Evolutionary conservation across 2,113 vertebrate genomes (phyloP).

Genomic region (Charadrius vociferus): DNA sequence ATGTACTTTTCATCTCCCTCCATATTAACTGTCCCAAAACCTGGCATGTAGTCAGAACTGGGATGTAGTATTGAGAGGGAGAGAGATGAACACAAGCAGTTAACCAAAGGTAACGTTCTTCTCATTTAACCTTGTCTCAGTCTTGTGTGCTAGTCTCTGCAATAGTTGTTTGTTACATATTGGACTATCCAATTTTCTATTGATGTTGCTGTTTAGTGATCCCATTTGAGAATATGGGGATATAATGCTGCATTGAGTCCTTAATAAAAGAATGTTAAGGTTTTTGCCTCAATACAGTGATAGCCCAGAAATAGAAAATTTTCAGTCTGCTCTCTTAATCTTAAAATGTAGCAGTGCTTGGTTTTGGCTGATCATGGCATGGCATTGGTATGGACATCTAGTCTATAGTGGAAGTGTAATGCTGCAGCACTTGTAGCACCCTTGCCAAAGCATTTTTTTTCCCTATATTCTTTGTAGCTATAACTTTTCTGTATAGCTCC

Average conservation of each 20-base stretch:
- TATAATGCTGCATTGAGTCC: neutral
- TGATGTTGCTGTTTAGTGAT: neutral
- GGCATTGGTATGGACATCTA: neutral
- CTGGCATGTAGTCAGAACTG: neutral
- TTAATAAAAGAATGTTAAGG: neutral
- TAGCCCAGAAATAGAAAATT: neutral
- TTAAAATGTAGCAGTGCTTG: neutral
- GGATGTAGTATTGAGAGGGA: neutral
- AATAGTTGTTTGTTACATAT: fast-evolving
- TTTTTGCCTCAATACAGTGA: neutral
- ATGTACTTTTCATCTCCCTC: neutral
- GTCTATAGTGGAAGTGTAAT: neutral
- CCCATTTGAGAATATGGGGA: neutral
- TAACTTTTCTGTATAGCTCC: neutral
- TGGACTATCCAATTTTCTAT: neutral
- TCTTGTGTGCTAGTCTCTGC: neutral
- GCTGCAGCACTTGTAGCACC: neutral
- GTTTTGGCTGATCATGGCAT: neutral
- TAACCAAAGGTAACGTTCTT: neutral
- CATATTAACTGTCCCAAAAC: neutral
- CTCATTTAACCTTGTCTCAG: neutral
- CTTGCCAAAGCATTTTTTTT: neutral
- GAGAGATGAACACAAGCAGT: neutral
- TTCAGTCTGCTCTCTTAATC: neutral
- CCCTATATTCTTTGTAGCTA: neutral